Evolutionary conservation across 1,140 invertebrate species (phyloP).

Genomic region (Idris sp.): DNA sequence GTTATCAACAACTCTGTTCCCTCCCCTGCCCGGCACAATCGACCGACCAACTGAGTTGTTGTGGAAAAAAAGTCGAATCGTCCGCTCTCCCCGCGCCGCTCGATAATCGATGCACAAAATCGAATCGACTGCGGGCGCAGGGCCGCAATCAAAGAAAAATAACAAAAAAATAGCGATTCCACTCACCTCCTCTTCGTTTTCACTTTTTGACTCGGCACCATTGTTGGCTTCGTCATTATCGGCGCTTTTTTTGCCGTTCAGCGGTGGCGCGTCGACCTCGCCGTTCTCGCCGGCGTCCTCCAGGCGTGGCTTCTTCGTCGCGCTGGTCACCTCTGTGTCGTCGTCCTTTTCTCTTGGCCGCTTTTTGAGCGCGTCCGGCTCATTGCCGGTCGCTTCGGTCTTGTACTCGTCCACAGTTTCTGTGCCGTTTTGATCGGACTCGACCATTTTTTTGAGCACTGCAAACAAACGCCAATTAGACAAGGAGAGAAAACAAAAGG

Average conservation of each 20-base stretch:
- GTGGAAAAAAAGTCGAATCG: constrained; percentile 27
- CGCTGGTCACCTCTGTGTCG: constrained; percentile 24
- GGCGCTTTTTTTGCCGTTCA: constrained; percentile 29
- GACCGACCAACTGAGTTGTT: constrained; percentile 11
- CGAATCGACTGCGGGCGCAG: constrained; percentile 16
- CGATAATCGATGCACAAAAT: constrained; percentile 32
- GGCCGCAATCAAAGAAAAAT: too few relatives aligned
- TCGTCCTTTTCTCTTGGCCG: constrained; percentile 25
- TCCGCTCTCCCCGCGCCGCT: background rate
- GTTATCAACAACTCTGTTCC: constrained; percentile 2
- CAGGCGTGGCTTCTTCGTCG: constrained; percentile 34
- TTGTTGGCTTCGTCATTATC: too few relatives aligned
- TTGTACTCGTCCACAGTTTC: constrained; percentile 39
- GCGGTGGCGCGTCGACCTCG: constrained; percentile 2
- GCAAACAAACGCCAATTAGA: constrained; percentile 20
- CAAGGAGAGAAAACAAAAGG: constrained; percentile 3
- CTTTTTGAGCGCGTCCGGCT: constrained; percentile 43
- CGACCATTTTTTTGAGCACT: constrained; percentile 67
- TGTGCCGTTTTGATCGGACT: constrained; percentile 66
- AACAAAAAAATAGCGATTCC: too few relatives aligned
- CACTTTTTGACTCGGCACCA: too few relatives aligned
- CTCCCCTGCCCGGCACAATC: background rate
- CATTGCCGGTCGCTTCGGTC: constrained; percentile 35
- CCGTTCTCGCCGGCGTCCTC: constrained; percentile 26
- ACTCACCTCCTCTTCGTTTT: constrained; percentile 14